Evolutionary conservation across 2,888 invertebrate genomes (phyloP).

Genomic region (Drosophila mimetica): DNA sequence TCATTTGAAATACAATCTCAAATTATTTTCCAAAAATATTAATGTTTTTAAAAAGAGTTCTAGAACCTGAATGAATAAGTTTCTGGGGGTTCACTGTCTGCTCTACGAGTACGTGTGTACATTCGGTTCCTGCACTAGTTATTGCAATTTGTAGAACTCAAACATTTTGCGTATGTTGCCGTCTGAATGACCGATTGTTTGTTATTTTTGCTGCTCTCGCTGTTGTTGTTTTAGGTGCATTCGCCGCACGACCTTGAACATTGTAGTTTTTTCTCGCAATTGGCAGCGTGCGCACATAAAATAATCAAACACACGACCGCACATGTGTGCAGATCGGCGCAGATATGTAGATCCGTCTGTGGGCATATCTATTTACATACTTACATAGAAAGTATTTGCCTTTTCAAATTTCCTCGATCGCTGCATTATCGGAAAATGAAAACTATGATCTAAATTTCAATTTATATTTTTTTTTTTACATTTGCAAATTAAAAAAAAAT

Average conservation of each 20-base stretch:
- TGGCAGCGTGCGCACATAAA: constrained; percentile 69
- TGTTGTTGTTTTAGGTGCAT: constrained; percentile 60
- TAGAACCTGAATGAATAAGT: no score
- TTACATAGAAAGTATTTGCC: constrained; percentile 3
- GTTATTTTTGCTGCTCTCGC: constrained; percentile 21
- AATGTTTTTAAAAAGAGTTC: no score
- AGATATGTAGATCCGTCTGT: constrained; percentile 4
- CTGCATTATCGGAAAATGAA: neutral
- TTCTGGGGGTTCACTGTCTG: constrained; percentile 28
- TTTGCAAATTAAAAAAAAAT: no score
- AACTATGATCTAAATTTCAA: neutral
- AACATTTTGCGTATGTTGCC: constrained; percentile 72
- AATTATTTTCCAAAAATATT: no score
- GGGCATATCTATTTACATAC: constrained; percentile 11
- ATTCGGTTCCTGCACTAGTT: constrained; percentile 38
- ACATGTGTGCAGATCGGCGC: constrained; percentile 1
- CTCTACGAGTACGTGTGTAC: constrained; percentile 19
- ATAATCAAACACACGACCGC: constrained; percentile 29
- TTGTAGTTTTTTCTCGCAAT: constrained; percentile 53
- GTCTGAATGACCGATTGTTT: constrained; percentile 48
- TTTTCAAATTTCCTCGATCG: constrained; percentile 16
- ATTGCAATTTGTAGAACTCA: constrained; percentile 66
- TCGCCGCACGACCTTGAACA: constrained; percentile 72
- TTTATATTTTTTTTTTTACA: neutral
- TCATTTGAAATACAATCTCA: no score